phyloP scores from a whole-genome alignment of 1,140 invertebrate genomes.

The Sarcophaga peregrina region DNA sequence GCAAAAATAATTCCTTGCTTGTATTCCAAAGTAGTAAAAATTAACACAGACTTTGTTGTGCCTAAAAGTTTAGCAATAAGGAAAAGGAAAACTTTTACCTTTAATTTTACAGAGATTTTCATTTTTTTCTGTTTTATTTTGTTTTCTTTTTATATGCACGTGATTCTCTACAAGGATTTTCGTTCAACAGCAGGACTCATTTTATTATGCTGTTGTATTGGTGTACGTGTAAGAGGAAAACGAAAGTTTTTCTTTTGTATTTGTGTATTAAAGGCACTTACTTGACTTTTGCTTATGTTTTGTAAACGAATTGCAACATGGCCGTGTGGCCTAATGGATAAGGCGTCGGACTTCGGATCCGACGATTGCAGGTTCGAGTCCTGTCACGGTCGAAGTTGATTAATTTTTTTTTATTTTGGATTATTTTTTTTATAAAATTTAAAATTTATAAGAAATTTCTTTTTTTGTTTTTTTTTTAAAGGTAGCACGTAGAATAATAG shows the following conservation, averaged over 20 bases:
- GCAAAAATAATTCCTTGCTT: too few species aligned
- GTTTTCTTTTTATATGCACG: too few species aligned
- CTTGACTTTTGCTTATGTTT: background rate
- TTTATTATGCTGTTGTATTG: background rate
- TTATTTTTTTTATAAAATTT: background rate
- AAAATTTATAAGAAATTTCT: background rate
- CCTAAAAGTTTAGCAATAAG: too few species aligned
- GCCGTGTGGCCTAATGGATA: conserved; percentile 90
- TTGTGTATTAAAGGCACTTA: background rate
- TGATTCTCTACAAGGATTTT: too few species aligned
- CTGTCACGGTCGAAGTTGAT: background rate
- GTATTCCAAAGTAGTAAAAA: too few species aligned
- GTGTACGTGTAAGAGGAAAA: background rate
- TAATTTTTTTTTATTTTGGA: too few species aligned
- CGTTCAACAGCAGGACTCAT: too few species aligned
- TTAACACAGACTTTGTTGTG: too few species aligned
- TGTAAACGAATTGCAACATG: conserved; percentile 49
- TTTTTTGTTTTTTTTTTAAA: background rate
- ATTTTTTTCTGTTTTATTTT: too few species aligned
- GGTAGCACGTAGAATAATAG: background rate
- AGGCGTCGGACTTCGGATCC: conserved; percentile 85
- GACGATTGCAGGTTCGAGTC: conserved; percentile 2
- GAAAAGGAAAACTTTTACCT: too few species aligned
- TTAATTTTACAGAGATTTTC: too few species aligned
- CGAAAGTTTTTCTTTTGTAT: background rate